A percentile compares a stretch with the other conserved stretches of the same genome.
Evolutionary conservation across 2,888 invertebrate genomes (phyloP).

Genomic region (Himalopsyche japonica): DNA sequence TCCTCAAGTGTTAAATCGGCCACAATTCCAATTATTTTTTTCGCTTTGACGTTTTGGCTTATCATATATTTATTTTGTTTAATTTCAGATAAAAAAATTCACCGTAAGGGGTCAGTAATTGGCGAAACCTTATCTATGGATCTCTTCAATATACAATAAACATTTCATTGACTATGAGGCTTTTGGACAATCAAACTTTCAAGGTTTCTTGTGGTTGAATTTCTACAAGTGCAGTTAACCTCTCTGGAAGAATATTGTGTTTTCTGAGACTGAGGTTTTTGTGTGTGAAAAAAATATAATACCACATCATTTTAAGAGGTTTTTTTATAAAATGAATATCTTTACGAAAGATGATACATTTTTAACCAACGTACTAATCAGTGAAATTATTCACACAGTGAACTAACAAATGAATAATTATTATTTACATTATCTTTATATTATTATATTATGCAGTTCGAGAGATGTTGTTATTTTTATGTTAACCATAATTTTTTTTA

Average conservation of each 20-base stretch:
- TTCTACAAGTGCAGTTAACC: not conserved
- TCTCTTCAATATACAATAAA: slow-evolving; percentile 4
- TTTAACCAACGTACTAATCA: not conserved
- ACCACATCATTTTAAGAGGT: not conserved
- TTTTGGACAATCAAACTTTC: slow-evolving; percentile 24
- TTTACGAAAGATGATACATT: not conserved
- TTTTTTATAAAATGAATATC: not conserved
- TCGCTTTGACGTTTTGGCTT: no score
- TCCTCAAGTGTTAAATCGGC: no score
- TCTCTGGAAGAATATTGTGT: not conserved
- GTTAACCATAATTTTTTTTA: slow-evolving; percentile 27
- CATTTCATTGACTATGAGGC: slow-evolving; percentile 19
- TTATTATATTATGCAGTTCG: slow-evolving; percentile 10
- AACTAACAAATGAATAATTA: slow-evolving; percentile 9
- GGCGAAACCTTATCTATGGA: not conserved
- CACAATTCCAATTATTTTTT: no score
- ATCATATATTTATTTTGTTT: not conserved
- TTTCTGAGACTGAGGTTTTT: not conserved
- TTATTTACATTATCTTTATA: not conserved
- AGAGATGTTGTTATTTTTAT: slow-evolving; percentile 34
- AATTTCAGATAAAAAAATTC: not conserved
- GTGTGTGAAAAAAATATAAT: not conserved
- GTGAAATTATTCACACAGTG: not conserved
- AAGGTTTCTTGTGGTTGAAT: not conserved
- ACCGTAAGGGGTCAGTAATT: not conserved